Evolutionary conservation across 2,797 vertebrate genomes (phyloP), one percentile per base, ranked within the genome.

Genomic region (Thalassophryne amazonica): DNA sequence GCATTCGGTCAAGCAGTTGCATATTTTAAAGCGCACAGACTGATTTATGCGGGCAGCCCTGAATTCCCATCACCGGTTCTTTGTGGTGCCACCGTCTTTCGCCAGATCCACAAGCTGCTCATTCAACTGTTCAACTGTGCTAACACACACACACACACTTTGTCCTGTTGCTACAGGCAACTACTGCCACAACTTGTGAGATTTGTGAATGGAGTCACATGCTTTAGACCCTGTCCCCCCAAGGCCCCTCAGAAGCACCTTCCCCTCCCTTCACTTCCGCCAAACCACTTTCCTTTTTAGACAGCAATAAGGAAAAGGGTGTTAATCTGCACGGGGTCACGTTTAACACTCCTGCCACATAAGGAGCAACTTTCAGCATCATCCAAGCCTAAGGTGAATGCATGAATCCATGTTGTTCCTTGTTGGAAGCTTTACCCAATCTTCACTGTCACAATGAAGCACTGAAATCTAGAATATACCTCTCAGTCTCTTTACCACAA

Each of bases 191-290:
- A 53, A 81, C 83, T 77, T 75, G 63, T 8, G 28, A 55, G 64
- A 80, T 60, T 55, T 76, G 66, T 84, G 83, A 88, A 88, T 86
- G 80, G 71, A 50, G 48, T 77, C 70, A 62, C 63, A 21, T 59
- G 61, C 45, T 34, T 20, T 3, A 15, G 28, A 20, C 42, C 68
- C 60, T 12, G 46, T 60, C 11, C 24, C 13, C 6, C 14, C 33
- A 23, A 25, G 23, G 14, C 33, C 9, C 15, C 29, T n/a, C 32
- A 25, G n/a, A n/a, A n/a, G n/a, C 16, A 17, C 21, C 18, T 17
- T 25, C 36, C 27, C 41, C 42, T 29, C 30, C 36, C 30, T 40
- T 33, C 21, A 37, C 40, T 65, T 68, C 77, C 63, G 70, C 38
- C 40, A 33, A 9, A 67, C 5, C 14, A 40, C 27, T 16, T 28